Base-by-base conservation (phyloP, 2,888 invertebrate species). In the Ditula angustiorana region DNA sequence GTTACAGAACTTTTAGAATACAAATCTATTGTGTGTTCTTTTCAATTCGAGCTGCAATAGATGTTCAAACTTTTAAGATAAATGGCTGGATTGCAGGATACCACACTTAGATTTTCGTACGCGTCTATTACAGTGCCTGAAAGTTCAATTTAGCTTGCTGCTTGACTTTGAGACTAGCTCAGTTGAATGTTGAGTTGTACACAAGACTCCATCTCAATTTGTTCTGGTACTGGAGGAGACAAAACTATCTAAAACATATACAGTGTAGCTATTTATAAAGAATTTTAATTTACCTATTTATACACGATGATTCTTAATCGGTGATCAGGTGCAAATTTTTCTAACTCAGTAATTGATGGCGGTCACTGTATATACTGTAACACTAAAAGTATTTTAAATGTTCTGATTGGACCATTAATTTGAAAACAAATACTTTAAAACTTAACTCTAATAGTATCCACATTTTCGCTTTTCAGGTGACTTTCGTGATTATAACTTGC, bases 1-100 rank as follows among this genome's bases (percentile, higher is more conserved):
- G 76, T 86, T 83, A 75, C 68, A 66, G 65, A 74, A 74, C 69
- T 73, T 76, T 69, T 71, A 71, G 76, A 81, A 70, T 69, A 76
- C 64, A 64, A 64, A 64, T 77, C 74, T 74, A 76, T 81, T 80
- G 78, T 79, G 70, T 69, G 62, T 67, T 67, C 69, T 78, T 77
- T 72, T 41, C 37, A 53, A 66, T 71, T 69, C 65, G 71, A 70
- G 37, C 63, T 67, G 61, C 60, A 46, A 61, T 55, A 33, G 37
- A 58, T 58, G 55, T 49, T 66, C 60, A 66, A 70, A 60, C 55
- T 68, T 52, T 63, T 19, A 49, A 60, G 68, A 67, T 68, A 65
- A 49, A 65, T 65, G 55, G 53, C 53, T 58, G 47, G 52, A 53
- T 64, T 64, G 35, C 11, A 50, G 33, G 44, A 41, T n/a, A 62